Percentiles rank a stretch among this genome's conserved stretches.
These are phyloP conservation scores for Cyclargus thomasi DNA, from an alignment of 1,140 invertebrate species.

Conservation along the genomic window DNA sequence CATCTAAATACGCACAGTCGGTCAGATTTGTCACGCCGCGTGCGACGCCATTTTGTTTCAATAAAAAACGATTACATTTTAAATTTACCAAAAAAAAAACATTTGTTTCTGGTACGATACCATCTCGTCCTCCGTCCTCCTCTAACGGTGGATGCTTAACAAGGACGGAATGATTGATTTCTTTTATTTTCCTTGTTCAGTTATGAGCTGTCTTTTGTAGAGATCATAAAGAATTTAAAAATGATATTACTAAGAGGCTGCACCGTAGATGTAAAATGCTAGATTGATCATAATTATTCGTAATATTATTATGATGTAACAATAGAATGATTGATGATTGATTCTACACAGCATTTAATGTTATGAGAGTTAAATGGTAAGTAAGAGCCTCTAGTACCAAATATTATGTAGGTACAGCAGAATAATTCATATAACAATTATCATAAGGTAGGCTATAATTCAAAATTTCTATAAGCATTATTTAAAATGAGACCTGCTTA, in stretches of 20 bases:
- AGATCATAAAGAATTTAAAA: slow-evolving; percentile 55
- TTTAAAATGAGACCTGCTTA: too few species aligned
- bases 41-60: slow-evolving; percentile 43
- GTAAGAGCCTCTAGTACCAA: too few species aligned
- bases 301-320: too few species aligned
- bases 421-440: too few species aligned
- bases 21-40: slow-evolving; percentile 51
- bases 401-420: too few species aligned
- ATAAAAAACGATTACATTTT: slow-evolving; percentile 47
- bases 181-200: slow-evolving; percentile 28
- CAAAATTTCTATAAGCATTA: too few species aligned
- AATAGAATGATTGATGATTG: not conserved
- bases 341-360: not conserved
- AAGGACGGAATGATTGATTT: slow-evolving; percentile 32
- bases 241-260: slow-evolving; percentile 42
- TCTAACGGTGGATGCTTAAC: slow-evolving; percentile 21
- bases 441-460: too few species aligned
- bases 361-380: too few species aligned
- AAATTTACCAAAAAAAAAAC: slow-evolving; percentile 40
- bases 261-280: slow-evolving; percentile 14
- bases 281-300: not conserved
- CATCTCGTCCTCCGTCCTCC: slow-evolving; percentile 24
- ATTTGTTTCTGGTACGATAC: slow-evolving; percentile 51
- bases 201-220: slow-evolving; percentile 16
- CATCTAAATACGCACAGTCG: slow-evolving; percentile 52